Percentiles rank a stretch among this genome's conserved stretches.
These are phyloP conservation scores for Synergus laeviventris DNA, from an alignment of 2,888 invertebrate genomes.

Conservation along the genomic window DNA sequence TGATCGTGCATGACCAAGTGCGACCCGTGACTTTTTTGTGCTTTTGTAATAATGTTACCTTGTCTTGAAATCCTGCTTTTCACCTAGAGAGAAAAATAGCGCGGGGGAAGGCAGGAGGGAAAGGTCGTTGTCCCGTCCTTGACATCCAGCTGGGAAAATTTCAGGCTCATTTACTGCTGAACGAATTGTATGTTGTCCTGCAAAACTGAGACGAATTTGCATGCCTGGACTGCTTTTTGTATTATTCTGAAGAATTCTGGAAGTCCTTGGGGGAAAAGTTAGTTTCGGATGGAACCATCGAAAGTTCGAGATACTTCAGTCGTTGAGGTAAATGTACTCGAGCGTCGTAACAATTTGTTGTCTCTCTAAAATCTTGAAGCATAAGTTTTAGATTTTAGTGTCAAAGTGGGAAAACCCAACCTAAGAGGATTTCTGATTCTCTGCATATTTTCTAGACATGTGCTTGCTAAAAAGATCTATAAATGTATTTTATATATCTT, in stretches of 20 bases:
- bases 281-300: neutral
- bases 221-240: neutral
- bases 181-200: neutral
- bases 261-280: neutral
- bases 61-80: conserved; percentile 11
- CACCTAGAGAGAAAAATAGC: neutral
- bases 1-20: neutral
- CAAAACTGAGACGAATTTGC: neutral
- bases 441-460: too few relatives aligned
- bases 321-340: neutral
- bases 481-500: too few relatives aligned
- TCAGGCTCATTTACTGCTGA: conserved; percentile 54
- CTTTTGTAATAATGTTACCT: conserved; percentile 29
- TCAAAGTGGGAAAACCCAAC: too few relatives aligned
- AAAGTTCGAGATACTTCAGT: neutral
- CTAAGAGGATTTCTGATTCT: too few relatives aligned
- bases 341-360: too few relatives aligned
- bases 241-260: neutral
- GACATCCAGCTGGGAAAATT: neutral
- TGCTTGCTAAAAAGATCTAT: too few relatives aligned
- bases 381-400: too few relatives aligned
- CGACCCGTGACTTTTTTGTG: conserved; percentile 9
- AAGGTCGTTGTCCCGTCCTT: conserved; percentile 26
- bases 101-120: neutral
- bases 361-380: too few relatives aligned